Conservation (phyloP, 2,888 invertebrate species). For the Stenodera caucasica region DNA sequence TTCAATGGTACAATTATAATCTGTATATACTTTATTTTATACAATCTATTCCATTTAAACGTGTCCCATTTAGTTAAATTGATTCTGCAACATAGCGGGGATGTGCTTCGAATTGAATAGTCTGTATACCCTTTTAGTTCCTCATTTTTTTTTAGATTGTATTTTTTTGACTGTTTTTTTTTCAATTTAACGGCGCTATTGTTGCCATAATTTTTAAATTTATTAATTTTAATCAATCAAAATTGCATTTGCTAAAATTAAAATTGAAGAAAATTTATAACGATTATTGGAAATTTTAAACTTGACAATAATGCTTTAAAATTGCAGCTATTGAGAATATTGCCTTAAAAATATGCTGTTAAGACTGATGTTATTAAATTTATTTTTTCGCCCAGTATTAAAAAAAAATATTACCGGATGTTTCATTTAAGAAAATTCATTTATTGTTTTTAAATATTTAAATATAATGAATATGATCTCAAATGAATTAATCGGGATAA, state of each 20-base stretch:
- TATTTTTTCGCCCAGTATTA: constrained; percentile 5
- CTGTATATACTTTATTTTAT: constrained; percentile 34
- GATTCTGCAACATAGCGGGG: background rate
- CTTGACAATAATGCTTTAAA: constrained; percentile 1
- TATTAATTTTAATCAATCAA: background rate
- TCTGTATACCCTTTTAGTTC: background rate
- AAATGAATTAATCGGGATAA: background rate
- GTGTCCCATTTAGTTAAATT: no score
- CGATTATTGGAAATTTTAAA: no score
- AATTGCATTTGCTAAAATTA: background rate
- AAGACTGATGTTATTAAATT: background rate
- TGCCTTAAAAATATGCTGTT: background rate
- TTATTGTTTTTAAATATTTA: background rate
- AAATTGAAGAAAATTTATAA: background rate
- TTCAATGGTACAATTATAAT: constrained; percentile 40
- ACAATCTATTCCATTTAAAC: constrained; percentile 36
- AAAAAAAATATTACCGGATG: background rate
- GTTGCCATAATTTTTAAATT: background rate
- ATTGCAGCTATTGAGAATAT: background rate
- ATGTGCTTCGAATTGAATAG: background rate
- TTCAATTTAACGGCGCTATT: background rate
- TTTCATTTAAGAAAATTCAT: background rate
- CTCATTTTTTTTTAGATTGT: constrained; percentile 3
- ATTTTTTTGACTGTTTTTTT: background rate
- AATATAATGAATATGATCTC: background rate